These are phyloP conservation scores for Hermatobates lingyangjiaoensis DNA, from an alignment of 1,140 invertebrate genomes.

Conservation along the genomic window DNA sequence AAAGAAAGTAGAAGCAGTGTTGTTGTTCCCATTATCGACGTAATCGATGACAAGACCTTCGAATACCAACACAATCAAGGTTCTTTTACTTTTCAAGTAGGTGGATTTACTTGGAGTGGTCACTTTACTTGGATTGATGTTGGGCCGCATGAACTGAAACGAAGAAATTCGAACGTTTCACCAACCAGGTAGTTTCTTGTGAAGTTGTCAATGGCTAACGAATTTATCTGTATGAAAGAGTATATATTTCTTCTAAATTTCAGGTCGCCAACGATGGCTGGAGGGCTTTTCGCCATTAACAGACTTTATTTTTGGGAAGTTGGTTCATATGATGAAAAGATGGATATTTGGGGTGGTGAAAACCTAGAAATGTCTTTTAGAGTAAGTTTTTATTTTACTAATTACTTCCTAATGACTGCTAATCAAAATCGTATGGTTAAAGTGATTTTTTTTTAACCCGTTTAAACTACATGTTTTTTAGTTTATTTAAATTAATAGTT, in stretches of 20 bases:
- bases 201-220: background rate
- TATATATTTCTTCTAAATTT: slow-evolving; percentile 26
- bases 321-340: slow-evolving; percentile 73
- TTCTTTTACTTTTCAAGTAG: slow-evolving; percentile 80
- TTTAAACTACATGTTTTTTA: too few relatives aligned
- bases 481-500: too few relatives aligned
- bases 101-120: slow-evolving; percentile 90
- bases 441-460: background rate
- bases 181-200: slow-evolving; percentile 37
- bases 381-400: slow-evolving; percentile 27
- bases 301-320: slow-evolving; percentile 74
- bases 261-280: slow-evolving; percentile 86
- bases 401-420: background rate
- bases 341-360: slow-evolving; percentile 86
- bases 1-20: slow-evolving; percentile 47
- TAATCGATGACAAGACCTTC: slow-evolving; percentile 82
- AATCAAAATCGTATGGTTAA: background rate
- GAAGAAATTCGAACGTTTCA: slow-evolving; percentile 39
- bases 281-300: slow-evolving; percentile 81
- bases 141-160: slow-evolving; percentile 33
- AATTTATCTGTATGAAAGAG: background rate
- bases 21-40: slow-evolving; percentile 88
- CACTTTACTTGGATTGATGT: slow-evolving; percentile 71
- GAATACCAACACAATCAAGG: slow-evolving; percentile 66
- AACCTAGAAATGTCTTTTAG: slow-evolving; percentile 87